Evolutionary conservation across 2,113 vertebrate genomes (phyloP).

Genomic region (Sinosuthora webbiana): DNA sequence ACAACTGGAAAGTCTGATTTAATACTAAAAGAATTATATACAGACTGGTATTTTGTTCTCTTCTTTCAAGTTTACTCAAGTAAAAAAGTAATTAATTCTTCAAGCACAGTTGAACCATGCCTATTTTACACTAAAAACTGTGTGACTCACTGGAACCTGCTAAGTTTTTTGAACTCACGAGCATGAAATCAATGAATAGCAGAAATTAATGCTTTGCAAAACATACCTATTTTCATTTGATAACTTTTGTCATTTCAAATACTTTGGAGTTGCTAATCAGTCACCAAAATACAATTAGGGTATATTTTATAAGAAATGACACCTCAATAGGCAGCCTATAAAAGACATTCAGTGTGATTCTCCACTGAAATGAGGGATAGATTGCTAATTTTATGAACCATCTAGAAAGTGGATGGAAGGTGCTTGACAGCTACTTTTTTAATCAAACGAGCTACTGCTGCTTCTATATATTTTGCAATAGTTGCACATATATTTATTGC

Average conservation of each 20-base stretch:
- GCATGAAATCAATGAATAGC: background rate
- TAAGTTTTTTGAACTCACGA: conserved; percentile 10
- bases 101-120: background rate
- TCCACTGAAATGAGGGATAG: background rate
- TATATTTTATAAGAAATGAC: background rate
- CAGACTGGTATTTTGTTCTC: conserved; percentile 7
- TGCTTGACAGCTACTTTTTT: background rate
- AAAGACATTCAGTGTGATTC: background rate
- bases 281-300: background rate
- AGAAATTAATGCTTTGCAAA: background rate
- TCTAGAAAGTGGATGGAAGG: background rate
- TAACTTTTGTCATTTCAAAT: background rate
- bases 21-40: conserved; percentile 1
- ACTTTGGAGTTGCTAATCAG: background rate
- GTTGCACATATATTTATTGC: background rate
- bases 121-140: conserved; percentile 2
- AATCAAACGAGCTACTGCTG: background rate
- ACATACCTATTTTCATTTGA: background rate
- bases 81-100: conserved; percentile 42
- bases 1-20: background rate
- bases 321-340: background rate
- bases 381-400: background rate
- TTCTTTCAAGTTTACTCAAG: conserved; percentile 31
- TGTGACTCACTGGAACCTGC: conserved; percentile 9
- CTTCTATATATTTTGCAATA: background rate